phyloP scores from a whole-genome alignment of 2,797 vertebrate species.

The Acanthurus tractus region DNA sequence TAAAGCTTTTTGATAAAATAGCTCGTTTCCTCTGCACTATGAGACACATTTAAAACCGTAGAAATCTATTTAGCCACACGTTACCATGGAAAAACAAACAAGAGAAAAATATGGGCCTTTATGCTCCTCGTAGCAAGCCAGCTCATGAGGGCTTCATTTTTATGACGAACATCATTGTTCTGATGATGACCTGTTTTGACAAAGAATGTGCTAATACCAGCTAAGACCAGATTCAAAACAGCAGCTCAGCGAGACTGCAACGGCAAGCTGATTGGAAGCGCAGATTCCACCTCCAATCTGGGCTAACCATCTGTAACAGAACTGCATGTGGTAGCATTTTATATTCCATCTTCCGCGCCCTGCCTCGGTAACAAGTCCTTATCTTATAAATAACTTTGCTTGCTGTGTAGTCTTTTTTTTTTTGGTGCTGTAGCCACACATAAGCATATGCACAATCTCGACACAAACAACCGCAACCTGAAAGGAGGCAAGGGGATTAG shows the following conservation, averaged over 20 bases:
- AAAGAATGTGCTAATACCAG: constrained; percentile 53
- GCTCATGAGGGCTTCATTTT: constrained; percentile 30
- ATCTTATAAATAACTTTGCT: constrained; percentile 74
- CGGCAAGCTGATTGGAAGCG: constrained; percentile 49
- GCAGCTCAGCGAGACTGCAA: constrained; percentile 47
- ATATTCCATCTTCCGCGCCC: constrained; percentile 63
- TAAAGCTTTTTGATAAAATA: constrained; percentile 14
- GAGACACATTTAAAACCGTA: constrained; percentile 9
- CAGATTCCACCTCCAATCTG: constrained; percentile 72
- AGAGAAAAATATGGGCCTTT: background rate
- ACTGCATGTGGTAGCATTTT: constrained; percentile 68
- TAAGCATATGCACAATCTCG: background rate
- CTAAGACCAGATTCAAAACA: constrained; percentile 57
- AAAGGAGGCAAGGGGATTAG: constrained; percentile 39
- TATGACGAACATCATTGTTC: constrained; percentile 50
- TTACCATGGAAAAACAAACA: background rate
- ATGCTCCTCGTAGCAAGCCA: background rate
- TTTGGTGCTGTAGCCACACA: background rate
- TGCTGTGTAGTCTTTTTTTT: constrained; percentile 51
- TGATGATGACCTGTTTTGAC: constrained; percentile 61
- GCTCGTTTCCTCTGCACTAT: background rate
- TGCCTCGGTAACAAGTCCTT: constrained; percentile 63
- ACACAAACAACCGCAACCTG: constrained; percentile 32
- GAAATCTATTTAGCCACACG: background rate
- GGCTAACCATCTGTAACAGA: constrained; percentile 66